Evolutionary conservation across 2,888 invertebrate species (phyloP), one percentile per base, ranked within the genome.

Genomic region (Mythimna loreyi): DNA sequence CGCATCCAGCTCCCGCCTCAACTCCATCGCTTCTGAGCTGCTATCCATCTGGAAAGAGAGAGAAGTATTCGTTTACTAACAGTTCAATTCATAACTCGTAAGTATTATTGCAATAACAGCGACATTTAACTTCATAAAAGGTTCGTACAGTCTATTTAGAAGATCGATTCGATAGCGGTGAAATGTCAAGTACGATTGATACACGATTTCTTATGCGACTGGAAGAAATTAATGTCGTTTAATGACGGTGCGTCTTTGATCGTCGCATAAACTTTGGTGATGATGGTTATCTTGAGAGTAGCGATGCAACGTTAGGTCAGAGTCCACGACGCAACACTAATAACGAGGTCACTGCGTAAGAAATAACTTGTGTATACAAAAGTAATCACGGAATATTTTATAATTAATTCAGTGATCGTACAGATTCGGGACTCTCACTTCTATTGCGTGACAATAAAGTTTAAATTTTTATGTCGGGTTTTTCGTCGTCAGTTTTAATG

Each of bases 1-100:
- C 65, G 97, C 96, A 85, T 97, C 97, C 84, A 97, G 92, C 93
- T 97, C 97, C 73, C 96, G 94, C 81, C 96, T 93, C 81, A 97
- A 89, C 86, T 96, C 95, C 89, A 96, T 94, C 78, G 97, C 96
- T 85, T 97, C 96, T 68, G 96, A 95, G 82, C 97, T 97, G 91
- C 96, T 96, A 90, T 97, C 97, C 96, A 97, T 97, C 97, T 97
- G 96, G 49, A 97, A 97, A 80, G 67, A 88, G 83, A 85, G 84
- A 89, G 86, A 91, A 80, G 61, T 55, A 36, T 52, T 66, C 65
- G 73, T 82, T 70, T 85, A 68, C 80, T 71, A 67, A 78, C 70
- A 72, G 71, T 73, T 73, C 33, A 33, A 45, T 43, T 45, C 25
- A 21, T 52, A 47, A 43, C 28, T 55, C 23, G 52, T 61, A 64